Conservation (phyloP, 2,797 vertebrate species). For the Nyctibius grandis region DNA sequence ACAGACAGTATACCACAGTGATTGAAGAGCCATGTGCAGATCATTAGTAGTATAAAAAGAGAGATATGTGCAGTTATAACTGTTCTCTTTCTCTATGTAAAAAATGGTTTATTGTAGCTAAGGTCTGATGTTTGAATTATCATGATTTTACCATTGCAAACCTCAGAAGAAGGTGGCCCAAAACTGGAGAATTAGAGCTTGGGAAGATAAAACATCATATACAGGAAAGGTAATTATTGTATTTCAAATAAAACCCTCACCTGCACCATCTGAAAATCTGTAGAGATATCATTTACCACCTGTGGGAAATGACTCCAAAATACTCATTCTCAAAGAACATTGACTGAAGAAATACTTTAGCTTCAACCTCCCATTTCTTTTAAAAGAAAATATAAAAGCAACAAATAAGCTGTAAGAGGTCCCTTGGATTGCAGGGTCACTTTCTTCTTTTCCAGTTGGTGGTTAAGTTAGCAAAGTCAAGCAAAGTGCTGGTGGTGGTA, state of each 20-base stretch:
- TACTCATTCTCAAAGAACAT: not conserved
- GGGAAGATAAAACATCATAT: not conserved
- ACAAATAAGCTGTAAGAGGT: not conserved
- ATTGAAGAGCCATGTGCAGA: not conserved
- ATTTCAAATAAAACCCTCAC: not conserved
- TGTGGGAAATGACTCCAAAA: not conserved
- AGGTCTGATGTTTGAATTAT: not conserved
- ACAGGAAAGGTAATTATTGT: not conserved
- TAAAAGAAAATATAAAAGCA: not conserved
- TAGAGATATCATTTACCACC: not conserved
- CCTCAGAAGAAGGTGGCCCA: not conserved
- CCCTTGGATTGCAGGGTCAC: not conserved
- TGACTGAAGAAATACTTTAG: not conserved
- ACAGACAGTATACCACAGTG: not conserved
- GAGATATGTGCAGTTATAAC: not conserved
- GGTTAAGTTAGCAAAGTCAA: not conserved
- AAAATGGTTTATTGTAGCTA: not conserved
- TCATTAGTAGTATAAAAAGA: not conserved
- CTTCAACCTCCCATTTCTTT: not conserved
- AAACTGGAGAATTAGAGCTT: not conserved
- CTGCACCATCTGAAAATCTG: not conserved
- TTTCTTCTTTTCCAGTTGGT: not conserved
- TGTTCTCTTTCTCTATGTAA: not conserved
- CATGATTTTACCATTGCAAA: not conserved
- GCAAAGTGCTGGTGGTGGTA: not conserved